Conservation (phyloP, 2,888 invertebrate genomes). For the Erpobdella octoculata region DNA sequence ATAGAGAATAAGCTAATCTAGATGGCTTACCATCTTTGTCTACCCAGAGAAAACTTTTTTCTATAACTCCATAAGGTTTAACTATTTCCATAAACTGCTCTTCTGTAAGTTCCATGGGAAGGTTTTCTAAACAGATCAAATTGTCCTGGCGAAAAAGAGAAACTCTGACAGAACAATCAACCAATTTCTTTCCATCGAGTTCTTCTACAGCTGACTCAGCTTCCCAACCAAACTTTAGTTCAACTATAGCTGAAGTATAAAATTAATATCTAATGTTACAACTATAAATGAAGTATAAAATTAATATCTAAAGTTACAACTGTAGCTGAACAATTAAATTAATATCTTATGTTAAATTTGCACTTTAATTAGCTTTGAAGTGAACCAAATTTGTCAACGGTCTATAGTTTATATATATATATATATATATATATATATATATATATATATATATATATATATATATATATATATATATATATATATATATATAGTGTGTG, state of each 20-base stretch:
- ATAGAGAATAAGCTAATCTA: too few species aligned
- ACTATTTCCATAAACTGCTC: conserved; percentile 54
- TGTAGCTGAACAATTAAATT: too few species aligned
- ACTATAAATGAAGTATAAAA: background rate
- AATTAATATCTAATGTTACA: background rate
- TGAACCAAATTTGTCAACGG: too few species aligned
- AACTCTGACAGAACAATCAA: conserved; percentile 49
- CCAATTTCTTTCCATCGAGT: conserved; percentile 40
- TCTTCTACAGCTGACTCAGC: conserved; percentile 42
- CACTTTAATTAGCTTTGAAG: too few species aligned
- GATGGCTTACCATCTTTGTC: conserved; percentile 53
- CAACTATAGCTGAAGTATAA: conserved; percentile 43
- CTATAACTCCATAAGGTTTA: conserved; percentile 52
- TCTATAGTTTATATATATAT: too few species aligned
- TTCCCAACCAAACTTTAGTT: conserved; percentile 42
- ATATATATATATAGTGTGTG: too few species aligned
- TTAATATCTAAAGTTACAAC: background rate
- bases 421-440: too few species aligned
- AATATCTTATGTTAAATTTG: too few species aligned
- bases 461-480: too few species aligned
- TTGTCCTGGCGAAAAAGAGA: conserved; percentile 52
- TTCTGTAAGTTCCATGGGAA: conserved; percentile 54
- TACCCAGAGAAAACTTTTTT: conserved; percentile 55
- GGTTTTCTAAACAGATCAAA: conserved; percentile 55
- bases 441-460: too few species aligned